Percentiles rank a stretch among this genome's conserved stretches.
Evolutionary conservation across 2,113 vertebrate genomes (phyloP).

Genomic region (Cepphus grylle): DNA sequence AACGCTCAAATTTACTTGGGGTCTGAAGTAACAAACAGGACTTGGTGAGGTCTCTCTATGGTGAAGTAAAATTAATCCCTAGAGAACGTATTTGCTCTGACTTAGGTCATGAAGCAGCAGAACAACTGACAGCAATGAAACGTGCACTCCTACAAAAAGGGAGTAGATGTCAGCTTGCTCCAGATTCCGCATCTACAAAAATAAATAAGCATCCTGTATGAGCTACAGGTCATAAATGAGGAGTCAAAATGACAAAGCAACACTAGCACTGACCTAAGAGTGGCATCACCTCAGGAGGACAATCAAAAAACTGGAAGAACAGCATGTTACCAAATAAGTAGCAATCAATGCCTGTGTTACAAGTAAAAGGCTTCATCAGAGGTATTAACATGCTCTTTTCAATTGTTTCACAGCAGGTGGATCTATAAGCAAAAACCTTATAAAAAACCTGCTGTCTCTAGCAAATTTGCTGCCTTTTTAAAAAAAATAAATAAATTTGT

Average conservation of each 20-base stretch:
- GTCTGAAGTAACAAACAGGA: not conserved
- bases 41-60: not conserved
- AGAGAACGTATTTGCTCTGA: not conserved
- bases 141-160: not conserved
- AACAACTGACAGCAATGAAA: not conserved
- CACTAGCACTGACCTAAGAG: not conserved
- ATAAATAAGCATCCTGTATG: not conserved
- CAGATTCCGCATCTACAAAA: not conserved
- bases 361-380: not conserved
- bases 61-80: not conserved
- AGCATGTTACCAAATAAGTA: not conserved
- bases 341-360: not conserved
- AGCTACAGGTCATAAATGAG: not conserved
- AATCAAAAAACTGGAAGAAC: not conserved
- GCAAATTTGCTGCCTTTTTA: not conserved
- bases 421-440: not conserved
- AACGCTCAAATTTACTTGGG: not conserved
- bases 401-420: not conserved
- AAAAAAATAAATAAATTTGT: not conserved
- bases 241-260: not conserved
- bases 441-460: not conserved
- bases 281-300: not conserved
- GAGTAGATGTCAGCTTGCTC: not conserved
- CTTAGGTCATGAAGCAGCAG: not conserved
- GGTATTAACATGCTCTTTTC: not conserved